Percentiles rank a stretch among this genome's conserved stretches.
Conservation (phyloP, 2,888 invertebrate species). For the Coelinius sp. region DNA sequence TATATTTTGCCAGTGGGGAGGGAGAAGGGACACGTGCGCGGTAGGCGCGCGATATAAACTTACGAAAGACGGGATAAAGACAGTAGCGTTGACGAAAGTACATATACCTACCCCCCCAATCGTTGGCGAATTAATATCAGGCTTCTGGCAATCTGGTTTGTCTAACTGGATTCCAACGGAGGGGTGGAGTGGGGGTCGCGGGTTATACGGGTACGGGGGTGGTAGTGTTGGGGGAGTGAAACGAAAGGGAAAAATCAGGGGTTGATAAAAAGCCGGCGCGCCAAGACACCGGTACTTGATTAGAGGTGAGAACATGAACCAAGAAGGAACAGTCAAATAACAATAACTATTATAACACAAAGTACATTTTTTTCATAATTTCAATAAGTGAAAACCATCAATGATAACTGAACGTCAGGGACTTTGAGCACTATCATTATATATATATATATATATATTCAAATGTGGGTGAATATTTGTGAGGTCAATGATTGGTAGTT, state of each 20-base stretch:
- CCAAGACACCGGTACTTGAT: constrained; percentile 62
- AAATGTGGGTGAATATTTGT: no score
- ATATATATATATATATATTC: no score
- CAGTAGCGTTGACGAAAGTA: constrained; percentile 40
- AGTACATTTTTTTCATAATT: not conserved
- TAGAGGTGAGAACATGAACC: constrained; percentile 46
- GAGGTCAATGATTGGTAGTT: no score
- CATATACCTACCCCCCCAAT: no score
- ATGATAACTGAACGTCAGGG: no score
- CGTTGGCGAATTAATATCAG: constrained; percentile 70
- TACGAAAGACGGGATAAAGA: not conserved
- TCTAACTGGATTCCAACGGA: constrained; percentile 80
- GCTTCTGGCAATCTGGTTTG: constrained; percentile 85
- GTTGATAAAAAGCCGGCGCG: constrained; percentile 74
- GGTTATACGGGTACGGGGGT: not conserved
- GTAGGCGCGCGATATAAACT: constrained; percentile 29
- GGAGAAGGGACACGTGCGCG: constrained; percentile 74
- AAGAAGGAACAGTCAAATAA: constrained; percentile 32
- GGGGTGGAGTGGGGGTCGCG: no score
- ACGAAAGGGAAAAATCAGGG: constrained; percentile 73
- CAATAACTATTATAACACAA: constrained; percentile 19
- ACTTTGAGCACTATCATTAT: no score
- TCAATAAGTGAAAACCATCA: not conserved
- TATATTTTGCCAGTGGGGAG: not conserved
- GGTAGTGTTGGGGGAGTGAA: constrained; percentile 69